Base-by-base conservation (phyloP, 2,797 vertebrate genomes). In the Jordanella pulchra region DNA sequence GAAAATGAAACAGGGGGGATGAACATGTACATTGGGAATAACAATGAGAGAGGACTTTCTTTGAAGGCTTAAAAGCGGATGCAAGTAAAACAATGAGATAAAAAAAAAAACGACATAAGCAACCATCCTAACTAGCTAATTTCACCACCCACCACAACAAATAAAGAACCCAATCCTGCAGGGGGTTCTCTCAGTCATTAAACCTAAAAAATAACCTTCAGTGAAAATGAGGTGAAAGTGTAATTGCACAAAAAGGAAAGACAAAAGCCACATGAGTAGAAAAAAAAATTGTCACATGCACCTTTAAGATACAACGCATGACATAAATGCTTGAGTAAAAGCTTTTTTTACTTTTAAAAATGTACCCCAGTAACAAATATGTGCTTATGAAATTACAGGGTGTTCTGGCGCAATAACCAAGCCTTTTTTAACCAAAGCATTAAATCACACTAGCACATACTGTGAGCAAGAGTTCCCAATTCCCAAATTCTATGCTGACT, bases 331-430 rank as follows among this genome's bases (percentile, higher is more conserved):
- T 45, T 51, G 53, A 48, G 45, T 78, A 72, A 80, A 79, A 21
- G 39, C 27, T n/a, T n/a, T n/a, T 23, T 45, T 70, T 53, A 81
- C 55, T 30, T n/a, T 78, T 69, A n/a, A 73, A 76, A 77, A 69
- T 25, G 60, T 81, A 28, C 32, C 73, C 68, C 45, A 47, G 42
- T 27, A 78, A 66, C 60, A 60, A 32, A 30, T 65, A n/a, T 53
- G 50, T 42, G 66, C 76, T 71, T 64, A n/a, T 1, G 5, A 53
- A 67, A 80, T 68, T 72, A 70, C 74, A 80, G 61, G 75, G 14
- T 73, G 69, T 69, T 84, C 72, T 76, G 73, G 72, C 72, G 82
- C 75, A 80, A 81, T 76, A 88, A 82, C 66, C 63, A 30, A 70
- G 55, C 18, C 53, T 82, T 21, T 35, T 72, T 67, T 30, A 63